Evolutionary conservation across 2,888 invertebrate species (phyloP).

Genomic region (Ganaspis brasiliensis): DNA sequence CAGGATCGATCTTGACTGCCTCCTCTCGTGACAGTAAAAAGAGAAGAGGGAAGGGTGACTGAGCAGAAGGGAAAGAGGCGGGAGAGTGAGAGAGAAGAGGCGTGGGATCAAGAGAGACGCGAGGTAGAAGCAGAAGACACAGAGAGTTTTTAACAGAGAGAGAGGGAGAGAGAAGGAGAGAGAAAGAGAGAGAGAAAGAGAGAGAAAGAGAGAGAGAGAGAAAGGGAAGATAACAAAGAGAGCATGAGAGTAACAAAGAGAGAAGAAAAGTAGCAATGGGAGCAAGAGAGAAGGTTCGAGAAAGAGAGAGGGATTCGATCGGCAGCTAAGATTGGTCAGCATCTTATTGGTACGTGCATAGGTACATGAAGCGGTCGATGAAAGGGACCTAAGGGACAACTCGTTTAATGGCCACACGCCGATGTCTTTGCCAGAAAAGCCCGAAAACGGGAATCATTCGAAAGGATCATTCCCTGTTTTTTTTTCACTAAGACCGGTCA

Average conservation of each 20-base stretch:
- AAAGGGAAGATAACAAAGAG: slow-evolving; percentile 44
- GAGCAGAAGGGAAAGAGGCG: slow-evolving; percentile 57
- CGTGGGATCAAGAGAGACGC: slow-evolving; percentile 42
- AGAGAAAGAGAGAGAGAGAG: slow-evolving; percentile 42
- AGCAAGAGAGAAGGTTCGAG: slow-evolving; percentile 44
- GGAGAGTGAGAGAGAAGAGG: slow-evolving; percentile 49
- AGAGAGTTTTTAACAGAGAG: slow-evolving; percentile 42
- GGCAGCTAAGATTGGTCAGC: slow-evolving; percentile 77
- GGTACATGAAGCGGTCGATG: slow-evolving; percentile 75
- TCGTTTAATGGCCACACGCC: slow-evolving; percentile 71
- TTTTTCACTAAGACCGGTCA: slow-evolving; percentile 31
- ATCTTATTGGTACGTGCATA: slow-evolving; percentile 75
- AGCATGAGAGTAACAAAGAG: slow-evolving; percentile 16
- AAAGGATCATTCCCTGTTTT: neutral
- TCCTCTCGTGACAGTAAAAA: slow-evolving; percentile 70
- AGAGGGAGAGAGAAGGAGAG: slow-evolving; percentile 39
- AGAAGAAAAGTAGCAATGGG: slow-evolving; percentile 47
- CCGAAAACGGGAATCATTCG: slow-evolving; percentile 35
- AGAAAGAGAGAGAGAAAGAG: slow-evolving; percentile 56
- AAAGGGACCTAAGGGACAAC: slow-evolving; percentile 70
- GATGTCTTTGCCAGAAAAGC: slow-evolving; percentile 56
- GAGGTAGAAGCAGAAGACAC: slow-evolving; percentile 44
- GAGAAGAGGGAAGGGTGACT: slow-evolving; percentile 62
- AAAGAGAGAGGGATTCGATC: slow-evolving; percentile 66
- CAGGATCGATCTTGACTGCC: slow-evolving; percentile 58